These are phyloP conservation scores for Dipodomys ordii DNA, from an alignment of 2,113 vertebrate species.

Conservation along the genomic window DNA sequence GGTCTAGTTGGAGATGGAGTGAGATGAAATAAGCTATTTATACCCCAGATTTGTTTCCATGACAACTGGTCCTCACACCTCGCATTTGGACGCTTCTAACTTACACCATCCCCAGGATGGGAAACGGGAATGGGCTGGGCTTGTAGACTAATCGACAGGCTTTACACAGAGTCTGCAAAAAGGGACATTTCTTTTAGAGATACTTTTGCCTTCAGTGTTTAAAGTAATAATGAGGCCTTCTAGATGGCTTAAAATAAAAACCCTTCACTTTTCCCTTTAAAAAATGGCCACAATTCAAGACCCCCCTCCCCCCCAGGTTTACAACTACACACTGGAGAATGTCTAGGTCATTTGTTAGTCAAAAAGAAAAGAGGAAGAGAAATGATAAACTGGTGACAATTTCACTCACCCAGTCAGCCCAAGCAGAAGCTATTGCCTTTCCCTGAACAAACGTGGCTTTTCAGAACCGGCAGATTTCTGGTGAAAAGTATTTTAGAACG, in stretches of 20 bases:
- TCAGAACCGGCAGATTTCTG: background rate
- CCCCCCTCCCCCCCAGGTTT: background rate
- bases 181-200: background rate
- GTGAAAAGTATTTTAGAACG: background rate
- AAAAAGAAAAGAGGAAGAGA: background rate
- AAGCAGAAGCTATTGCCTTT: background rate
- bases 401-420: background rate
- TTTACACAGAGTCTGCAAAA: slow-evolving; percentile 46
- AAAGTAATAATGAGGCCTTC: slow-evolving; percentile 9
- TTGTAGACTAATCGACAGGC: background rate
- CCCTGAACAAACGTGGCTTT: background rate
- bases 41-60: slow-evolving; percentile 20
- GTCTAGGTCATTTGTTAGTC: background rate
- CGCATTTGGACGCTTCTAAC: background rate
- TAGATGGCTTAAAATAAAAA: slow-evolving; percentile 20
- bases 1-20: background rate
- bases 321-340: background rate
- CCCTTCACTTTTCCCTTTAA: slow-evolving; percentile 16
- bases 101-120: background rate
- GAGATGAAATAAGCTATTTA: background rate
- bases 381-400: background rate
- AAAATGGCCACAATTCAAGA: background rate
- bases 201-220: background rate
- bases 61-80: slow-evolving; percentile 16
- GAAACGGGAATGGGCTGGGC: background rate